Base-by-base conservation (phyloP, 2,888 invertebrate species). In the Petrolisthes cinctipes region DNA sequence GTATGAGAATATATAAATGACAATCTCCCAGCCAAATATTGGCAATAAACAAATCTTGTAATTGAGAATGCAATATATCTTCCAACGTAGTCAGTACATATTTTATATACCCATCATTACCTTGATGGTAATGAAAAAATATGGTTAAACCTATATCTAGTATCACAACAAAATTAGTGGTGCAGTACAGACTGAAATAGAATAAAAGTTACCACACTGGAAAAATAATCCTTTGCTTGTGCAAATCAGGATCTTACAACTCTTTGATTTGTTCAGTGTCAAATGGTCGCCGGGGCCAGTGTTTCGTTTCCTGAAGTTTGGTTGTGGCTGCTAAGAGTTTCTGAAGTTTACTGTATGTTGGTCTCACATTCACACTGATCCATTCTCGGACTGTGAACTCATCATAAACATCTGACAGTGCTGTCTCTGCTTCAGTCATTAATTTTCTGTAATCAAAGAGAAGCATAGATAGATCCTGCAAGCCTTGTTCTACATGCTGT, bases 311-410 rank as follows among this genome's bases (percentile, higher is more conserved):
- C 23, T 94, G 92, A 86, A 95, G 92, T 88, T 92, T 93, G 86
- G 94, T 93, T 86, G 93, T 93, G 37, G 93, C 93, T 23, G 93
- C 92, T 92, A 92, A 93, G 68, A 93, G 90, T 56, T 92, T 91
- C 84, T 92, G 92, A 23, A 92, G 92, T 85, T 93, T 93, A 23
- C 93, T 81, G 9, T 94, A 94, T 5, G 82, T 88, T 73, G 88
- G 88, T 37, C 91, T 91, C 2, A 93, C 90, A 89, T 92, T 93
- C 0, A 94, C 93, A 88, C 93, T 93, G 61, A 95, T 94, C 94
- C 95, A 95, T 92, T 95, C 95, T 0, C 94, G 93, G 82, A 95
- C 93, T 0, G 94, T 94, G 91, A 94, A 94, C 88, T 94, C 93
- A 92, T 95, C 95, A 91, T 95, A 93, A 0, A 95, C 93, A 85